Base-by-base conservation (phyloP, 2,797 vertebrate species). In the Taeniopygia guttata region DNA sequence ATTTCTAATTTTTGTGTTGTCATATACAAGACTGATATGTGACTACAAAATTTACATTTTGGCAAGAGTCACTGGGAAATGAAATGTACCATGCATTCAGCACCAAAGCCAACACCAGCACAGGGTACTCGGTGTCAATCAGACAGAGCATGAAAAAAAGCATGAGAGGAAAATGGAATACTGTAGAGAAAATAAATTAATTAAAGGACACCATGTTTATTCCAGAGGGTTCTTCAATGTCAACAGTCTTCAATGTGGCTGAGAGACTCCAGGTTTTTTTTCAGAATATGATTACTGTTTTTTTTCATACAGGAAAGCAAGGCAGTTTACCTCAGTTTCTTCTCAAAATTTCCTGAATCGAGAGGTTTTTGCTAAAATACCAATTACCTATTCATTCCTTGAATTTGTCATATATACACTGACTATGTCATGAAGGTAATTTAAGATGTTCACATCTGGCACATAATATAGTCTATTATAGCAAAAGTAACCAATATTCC, bases 1-100 rank as follows among this genome's bases (percentile, higher is more conserved):
- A 63, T 23, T 72, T 93, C 32, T 43, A 72, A 82, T 92, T 88
- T 96, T 95, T 59, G 46, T 89, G 55, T 79, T 94, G 46, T 60
- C 20, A 3, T 64, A 17, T 45, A 67, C 49, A 86, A 78, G 38
- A 72, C 38, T 48, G 64, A 94, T 63, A 93, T 78, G 62, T 84
- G 26, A 48, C 17, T 92, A 79, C 34, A 92, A 88, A 95, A 64
- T 16, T 22, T 46, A 60, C 26, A 38, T 73, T 67, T 68, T 52
- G 17, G 63, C 87, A 88, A 68, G 58, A 81, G 30, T 23, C 55
- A 54, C 19, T 14, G 13, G 60, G 89, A 92, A 90, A 84, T 87
- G 29, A 49, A 18, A 74, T 0, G 1, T 40, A 42, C 16, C 11
- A 16, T 12, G 20, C 13, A 51, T 70, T 49, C 36, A 60, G 25